These are phyloP conservation scores for Diplodus puntazzo DNA, from an alignment of 2,797 vertebrate genomes.

Conservation along the genomic window DNA sequence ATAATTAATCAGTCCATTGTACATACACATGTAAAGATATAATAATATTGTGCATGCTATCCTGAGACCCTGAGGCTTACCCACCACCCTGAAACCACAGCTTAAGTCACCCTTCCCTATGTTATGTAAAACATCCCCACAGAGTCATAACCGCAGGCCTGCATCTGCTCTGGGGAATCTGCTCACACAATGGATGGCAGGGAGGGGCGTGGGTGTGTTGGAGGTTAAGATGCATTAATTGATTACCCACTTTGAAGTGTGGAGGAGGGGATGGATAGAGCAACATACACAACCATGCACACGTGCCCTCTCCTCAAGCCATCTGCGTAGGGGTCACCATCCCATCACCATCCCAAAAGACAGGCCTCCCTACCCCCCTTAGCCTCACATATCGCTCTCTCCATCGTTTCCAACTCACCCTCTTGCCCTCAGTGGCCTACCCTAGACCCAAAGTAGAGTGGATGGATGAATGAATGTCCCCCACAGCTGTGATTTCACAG, in stretches of 20 bases:
- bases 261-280: conserved; percentile 48
- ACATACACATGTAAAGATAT: conserved; percentile 1
- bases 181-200: conserved; percentile 48
- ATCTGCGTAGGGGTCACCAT: conserved; percentile 49
- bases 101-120: background rate
- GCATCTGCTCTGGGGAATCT: conserved; percentile 57
- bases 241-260: conserved; percentile 60
- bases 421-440: conserved; percentile 16
- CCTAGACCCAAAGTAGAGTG: conserved; percentile 5
- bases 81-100: background rate
- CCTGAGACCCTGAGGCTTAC: background rate
- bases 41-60: background rate
- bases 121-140: conserved; percentile 37
- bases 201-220: conserved; percentile 18
- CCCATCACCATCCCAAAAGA: conserved; percentile 44
- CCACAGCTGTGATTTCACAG: conserved; percentile 3
- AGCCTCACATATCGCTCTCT: background rate
- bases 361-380: conserved; percentile 16
- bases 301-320: conserved; percentile 31
- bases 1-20: background rate
- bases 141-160: conserved; percentile 25
- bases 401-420: conserved; percentile 6
- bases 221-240: conserved; percentile 67
- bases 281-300: conserved; percentile 11
- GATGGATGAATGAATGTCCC: background rate